A percentile compares a stretch with the other conserved stretches of the same genome.
phyloP scores from a whole-genome alignment of 1,140 invertebrate genomes.

The Habropoda laboriosa region DNA sequence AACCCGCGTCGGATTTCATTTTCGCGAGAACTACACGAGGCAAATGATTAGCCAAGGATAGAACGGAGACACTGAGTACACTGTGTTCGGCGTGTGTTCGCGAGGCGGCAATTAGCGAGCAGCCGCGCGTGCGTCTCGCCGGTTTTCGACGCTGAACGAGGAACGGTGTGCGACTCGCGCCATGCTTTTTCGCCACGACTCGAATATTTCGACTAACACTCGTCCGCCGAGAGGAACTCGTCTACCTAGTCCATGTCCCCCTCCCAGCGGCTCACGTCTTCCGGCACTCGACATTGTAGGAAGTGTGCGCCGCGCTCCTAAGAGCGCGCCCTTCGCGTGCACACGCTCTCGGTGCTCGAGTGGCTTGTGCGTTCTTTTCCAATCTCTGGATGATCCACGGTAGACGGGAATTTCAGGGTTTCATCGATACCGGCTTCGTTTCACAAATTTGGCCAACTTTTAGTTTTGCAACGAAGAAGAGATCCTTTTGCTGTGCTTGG shows the following conservation, averaged over 20 bases:
- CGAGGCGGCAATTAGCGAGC: constrained; percentile 28
- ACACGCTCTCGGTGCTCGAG: not conserved
- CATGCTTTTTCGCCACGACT: constrained; percentile 23
- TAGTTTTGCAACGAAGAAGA: too few species aligned
- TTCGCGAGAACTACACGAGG: not conserved
- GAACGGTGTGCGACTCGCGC: not conserved
- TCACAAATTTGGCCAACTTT: too few species aligned
- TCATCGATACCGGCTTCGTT: too few species aligned
- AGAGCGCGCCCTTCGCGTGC: constrained; percentile 5
- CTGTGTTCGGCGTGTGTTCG: constrained; percentile 11
- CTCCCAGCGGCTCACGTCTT: constrained; percentile 19
- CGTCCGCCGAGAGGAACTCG: constrained; percentile 17
- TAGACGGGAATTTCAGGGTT: too few species aligned
- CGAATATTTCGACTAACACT: constrained; percentile 46
- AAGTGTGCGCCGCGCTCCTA: constrained; percentile 11
- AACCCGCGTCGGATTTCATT: not conserved
- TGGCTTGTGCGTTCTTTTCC: too few species aligned
- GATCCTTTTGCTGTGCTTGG: too few species aligned
- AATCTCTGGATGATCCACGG: too few species aligned
- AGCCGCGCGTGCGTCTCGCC: constrained; percentile 9
- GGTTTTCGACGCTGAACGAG: not conserved
- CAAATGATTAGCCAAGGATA: constrained; percentile 18
- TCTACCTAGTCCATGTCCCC: constrained; percentile 1
- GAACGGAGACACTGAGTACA: constrained; percentile 28
- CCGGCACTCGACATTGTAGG: constrained; percentile 44